Conservation (phyloP, 1,140 invertebrate species). For the Mylabris phalerata region DNA sequence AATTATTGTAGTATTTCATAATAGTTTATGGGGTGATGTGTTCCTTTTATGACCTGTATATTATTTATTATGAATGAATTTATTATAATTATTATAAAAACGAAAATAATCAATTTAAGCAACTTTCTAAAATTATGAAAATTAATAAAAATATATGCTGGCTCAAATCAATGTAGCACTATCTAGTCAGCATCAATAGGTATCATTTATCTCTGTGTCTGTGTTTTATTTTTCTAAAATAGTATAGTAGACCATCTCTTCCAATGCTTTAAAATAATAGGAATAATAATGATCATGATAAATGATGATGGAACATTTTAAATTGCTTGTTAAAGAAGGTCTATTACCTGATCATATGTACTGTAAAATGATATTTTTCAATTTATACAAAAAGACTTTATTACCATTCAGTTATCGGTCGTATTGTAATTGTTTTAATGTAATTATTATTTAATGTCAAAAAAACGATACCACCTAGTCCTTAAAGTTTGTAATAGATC, state of each 20-base stretch:
- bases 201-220: conserved; percentile 20
- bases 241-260: conserved; percentile 11
- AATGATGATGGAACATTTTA: not conserved
- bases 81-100: conserved; percentile 1
- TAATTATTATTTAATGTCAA: not conserved
- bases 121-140: conserved; percentile 14
- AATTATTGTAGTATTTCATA: conserved; percentile 2
- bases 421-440: not conserved
- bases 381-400: not conserved
- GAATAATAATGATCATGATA: not conserved
- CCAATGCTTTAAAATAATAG: not conserved
- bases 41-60: conserved; percentile 11
- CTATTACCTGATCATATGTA: conserved; percentile 1
- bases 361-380: not conserved
- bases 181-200: conserved; percentile 31
- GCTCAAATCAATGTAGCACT: conserved; percentile 33
- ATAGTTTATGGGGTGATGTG: conserved; percentile 9
- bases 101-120: conserved; percentile 28
- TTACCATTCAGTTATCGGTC: not conserved
- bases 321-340: conserved; percentile 15
- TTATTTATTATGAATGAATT: conserved; percentile 1
- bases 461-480: conserved; percentile 11
- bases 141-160: conserved; percentile 21
- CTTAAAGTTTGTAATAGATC: conserved; percentile 12
- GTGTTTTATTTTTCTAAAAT: conserved; percentile 18